phyloP scores from a whole-genome alignment of 1,140 invertebrate genomes.

The Drosophila auraria region DNA sequence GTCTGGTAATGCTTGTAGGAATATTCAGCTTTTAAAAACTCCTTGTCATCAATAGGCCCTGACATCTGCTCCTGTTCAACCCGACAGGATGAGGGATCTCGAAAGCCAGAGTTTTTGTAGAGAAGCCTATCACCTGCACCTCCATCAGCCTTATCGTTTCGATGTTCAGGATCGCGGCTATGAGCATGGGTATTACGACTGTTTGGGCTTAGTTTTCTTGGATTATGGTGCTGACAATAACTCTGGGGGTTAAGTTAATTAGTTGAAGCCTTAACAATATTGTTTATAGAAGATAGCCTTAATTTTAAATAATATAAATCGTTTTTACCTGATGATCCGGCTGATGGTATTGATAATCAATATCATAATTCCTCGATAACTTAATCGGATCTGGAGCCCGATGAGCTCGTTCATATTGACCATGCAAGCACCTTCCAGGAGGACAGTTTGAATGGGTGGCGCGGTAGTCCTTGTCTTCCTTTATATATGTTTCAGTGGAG shows the following conservation, averaged over 20 bases:
- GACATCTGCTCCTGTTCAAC: background rate
- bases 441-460: background rate
- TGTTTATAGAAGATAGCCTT: background rate
- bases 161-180: background rate
- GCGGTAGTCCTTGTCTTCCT: background rate
- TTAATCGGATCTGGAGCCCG: background rate
- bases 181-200: background rate
- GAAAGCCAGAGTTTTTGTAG: slow-evolving; percentile 12
- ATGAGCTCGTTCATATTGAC: background rate
- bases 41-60: background rate
- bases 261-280: background rate
- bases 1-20: background rate
- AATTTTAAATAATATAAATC: no score
- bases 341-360: background rate
- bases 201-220: background rate
- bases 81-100: background rate
- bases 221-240: background rate
- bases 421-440: background rate
- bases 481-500: background rate
- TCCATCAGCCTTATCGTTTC: background rate
- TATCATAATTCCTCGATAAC: background rate
- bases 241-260: background rate
- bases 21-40: background rate
- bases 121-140: background rate
- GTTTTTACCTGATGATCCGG: background rate